These are phyloP conservation scores for Pseudorhiza aurosa DNA, from an alignment of 30 jellyfish, hydroid and myxozoan genomes.

Conservation along the genomic window DNA sequence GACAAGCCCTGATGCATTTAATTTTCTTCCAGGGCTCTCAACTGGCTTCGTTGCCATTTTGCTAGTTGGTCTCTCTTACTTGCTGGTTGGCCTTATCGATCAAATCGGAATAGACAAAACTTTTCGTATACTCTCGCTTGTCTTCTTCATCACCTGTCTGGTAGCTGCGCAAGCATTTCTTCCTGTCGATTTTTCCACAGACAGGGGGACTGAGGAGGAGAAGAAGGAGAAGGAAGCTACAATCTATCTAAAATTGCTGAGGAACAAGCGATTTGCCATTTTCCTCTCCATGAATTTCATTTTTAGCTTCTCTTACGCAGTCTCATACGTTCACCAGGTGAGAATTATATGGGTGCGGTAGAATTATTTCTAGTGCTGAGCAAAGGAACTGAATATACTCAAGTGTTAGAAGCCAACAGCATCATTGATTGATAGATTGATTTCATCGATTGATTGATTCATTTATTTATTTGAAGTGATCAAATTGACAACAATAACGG, in stretches of 20 bases:
- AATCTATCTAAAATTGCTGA: constrained; percentile 8
- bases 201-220: not conserved
- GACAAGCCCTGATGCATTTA: too few relatives aligned
- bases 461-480: too few relatives aligned
- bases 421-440: too few relatives aligned
- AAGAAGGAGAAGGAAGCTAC: not conserved
- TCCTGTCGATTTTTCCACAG: constrained; percentile 14
- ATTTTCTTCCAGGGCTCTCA: constrained; percentile 10
- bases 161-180: constrained; percentile 16
- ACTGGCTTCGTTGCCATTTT: constrained; percentile 29
- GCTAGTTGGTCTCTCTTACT: constrained; percentile 8
- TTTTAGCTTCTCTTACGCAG: constrained; percentile 10
- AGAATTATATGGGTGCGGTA: not conserved
- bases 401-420: too few relatives aligned
- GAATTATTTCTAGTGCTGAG: too few relatives aligned
- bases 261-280: not conserved
- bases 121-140: constrained; percentile 17
- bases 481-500: too few relatives aligned
- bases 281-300: not conserved
- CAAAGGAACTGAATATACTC: too few relatives aligned
- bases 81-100: constrained; percentile 8
- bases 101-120: constrained; percentile 20
- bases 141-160: constrained; percentile 17
- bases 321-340: constrained; percentile 60
- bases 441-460: too few relatives aligned